These are phyloP conservation scores for Apis dorsata DNA, from an alignment of 1,140 invertebrate genomes.

Conservation along the genomic window DNA sequence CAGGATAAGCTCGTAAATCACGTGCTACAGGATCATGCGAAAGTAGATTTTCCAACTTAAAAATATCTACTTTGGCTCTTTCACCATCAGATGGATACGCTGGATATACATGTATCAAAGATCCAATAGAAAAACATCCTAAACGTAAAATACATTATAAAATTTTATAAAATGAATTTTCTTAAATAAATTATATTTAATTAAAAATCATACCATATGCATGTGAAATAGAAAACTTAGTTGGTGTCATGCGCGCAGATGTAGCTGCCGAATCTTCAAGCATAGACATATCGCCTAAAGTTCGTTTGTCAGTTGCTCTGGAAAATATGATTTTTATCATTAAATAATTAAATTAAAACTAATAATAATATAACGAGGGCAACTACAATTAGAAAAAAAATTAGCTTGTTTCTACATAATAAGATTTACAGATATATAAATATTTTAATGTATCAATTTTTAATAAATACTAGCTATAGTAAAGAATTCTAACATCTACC, in stretches of 20 bases:
- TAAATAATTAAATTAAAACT: not conserved
- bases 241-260: slow-evolving; percentile 88
- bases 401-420: slow-evolving; percentile 4
- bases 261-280: slow-evolving; percentile 83
- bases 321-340: slow-evolving; percentile 43
- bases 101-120: slow-evolving; percentile 86
- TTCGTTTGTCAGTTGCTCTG: slow-evolving; percentile 76
- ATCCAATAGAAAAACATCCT: slow-evolving; percentile 84
- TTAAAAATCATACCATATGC: slow-evolving; percentile 80
- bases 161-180: not conserved
- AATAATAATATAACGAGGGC: not conserved
- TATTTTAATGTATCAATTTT: not conserved
- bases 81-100: slow-evolving; percentile 88
- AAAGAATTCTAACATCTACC: slow-evolving; percentile 2
- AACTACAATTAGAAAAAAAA: not conserved
- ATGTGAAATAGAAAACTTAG: slow-evolving; percentile 89
- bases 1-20: slow-evolving; percentile 87
- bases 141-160: slow-evolving; percentile 38
- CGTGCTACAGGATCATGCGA: slow-evolving; percentile 82
- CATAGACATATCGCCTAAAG: slow-evolving; percentile 72
- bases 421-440: not conserved
- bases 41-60: slow-evolving; percentile 83
- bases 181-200: slow-evolving; percentile 12
- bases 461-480: slow-evolving; percentile 2
- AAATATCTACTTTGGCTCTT: slow-evolving; percentile 86